Base-by-base conservation (phyloP, 2,113 vertebrate species). In the Atrichornis clamosus region DNA sequence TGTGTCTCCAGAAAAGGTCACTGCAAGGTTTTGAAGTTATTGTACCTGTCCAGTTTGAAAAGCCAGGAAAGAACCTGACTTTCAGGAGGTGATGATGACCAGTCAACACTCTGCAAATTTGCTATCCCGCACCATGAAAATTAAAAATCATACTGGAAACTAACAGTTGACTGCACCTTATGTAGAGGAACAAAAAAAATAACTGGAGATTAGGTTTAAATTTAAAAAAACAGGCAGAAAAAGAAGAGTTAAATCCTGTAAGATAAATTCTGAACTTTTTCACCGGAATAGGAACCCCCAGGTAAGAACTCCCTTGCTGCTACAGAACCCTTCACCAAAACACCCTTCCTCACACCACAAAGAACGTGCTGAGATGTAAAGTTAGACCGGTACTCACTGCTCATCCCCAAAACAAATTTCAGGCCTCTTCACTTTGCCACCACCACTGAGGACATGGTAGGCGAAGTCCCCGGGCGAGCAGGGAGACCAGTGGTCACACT, bases 331-430 rank as follows among this genome's bases (percentile, higher is more conserved):
- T n/a, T n/a, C 87, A 76, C 46, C 30, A 23, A 39, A 80, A 67
- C 22, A 33, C 0, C 4, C 26, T 55, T 88, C 24, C 65, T 62
- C 59, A 50, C 13, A 32, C 5, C 7, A n/a, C 26, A 58, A 52
- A 75, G 30, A 14, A 23, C 49, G n/a, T 18, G 16, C 15, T 78
- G 24, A 27, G 32, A 24, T 63, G 64, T 15, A 16, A 60, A 89
- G 20, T 64, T 16, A 16, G 30, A 44, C 21, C 4, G 11, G 32
- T 81, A 98, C 98, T 98, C 72, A 98, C 98, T 98, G 82, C 32
- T 98, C 76, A 60, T 98, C 97, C 65, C 98, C 98, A 90, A 98
- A 98, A 90, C 98, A 98, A 50, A 98, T 97, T 84, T 97, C 96
- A 37, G 98, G 97, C 3, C 56, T 46, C 7, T 75, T 97, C 55